These are phyloP conservation scores for Conchocele bisecta DNA, from an alignment of 2,888 invertebrate species.

Conservation along the genomic window DNA sequence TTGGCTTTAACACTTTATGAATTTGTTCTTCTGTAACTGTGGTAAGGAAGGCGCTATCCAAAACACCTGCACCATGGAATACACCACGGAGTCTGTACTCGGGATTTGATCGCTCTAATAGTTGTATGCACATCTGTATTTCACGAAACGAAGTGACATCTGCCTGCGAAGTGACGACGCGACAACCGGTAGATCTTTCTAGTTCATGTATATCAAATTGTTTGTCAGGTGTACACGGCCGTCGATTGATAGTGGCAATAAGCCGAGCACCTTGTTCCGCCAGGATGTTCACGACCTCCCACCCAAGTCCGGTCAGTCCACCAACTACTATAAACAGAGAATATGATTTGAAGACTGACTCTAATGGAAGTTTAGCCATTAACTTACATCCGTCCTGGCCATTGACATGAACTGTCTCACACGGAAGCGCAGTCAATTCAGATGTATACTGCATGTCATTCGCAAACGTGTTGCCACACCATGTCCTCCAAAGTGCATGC, in stretches of 20 bases:
- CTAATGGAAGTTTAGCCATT: too few relatives aligned
- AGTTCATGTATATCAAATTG: constrained; percentile 40
- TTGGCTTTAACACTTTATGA: constrained; percentile 59
- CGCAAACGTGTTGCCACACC: too few relatives aligned
- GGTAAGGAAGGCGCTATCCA: constrained; percentile 49
- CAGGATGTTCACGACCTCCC: constrained; percentile 55
- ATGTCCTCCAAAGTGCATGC: too few relatives aligned
- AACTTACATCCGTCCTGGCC: too few relatives aligned
- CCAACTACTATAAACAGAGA: constrained; percentile 63
- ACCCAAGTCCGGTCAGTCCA: constrained; percentile 68
- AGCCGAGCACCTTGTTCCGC: constrained; percentile 60
- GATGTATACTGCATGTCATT: too few relatives aligned
- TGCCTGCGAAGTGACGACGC: constrained; percentile 44
- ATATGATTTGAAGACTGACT: constrained; percentile 24
- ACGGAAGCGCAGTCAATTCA: too few relatives aligned
- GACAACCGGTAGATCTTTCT: constrained; percentile 26
- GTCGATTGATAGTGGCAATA: constrained; percentile 56
- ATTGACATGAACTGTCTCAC: too few relatives aligned
- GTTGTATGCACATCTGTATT: constrained; percentile 30
- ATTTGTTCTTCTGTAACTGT: constrained; percentile 56
- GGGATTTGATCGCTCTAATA: constrained; percentile 20
- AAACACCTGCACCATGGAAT: constrained; percentile 69
- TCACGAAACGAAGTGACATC: constrained; percentile 59
- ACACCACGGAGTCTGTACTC: constrained; percentile 59
- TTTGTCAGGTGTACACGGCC: constrained; percentile 35